Percentiles rank a stretch among this genome's conserved stretches.
These are phyloP conservation scores for Puntigrus tetrazona DNA, from an alignment of 2,113 vertebrate genomes.

Conservation along the genomic window DNA sequence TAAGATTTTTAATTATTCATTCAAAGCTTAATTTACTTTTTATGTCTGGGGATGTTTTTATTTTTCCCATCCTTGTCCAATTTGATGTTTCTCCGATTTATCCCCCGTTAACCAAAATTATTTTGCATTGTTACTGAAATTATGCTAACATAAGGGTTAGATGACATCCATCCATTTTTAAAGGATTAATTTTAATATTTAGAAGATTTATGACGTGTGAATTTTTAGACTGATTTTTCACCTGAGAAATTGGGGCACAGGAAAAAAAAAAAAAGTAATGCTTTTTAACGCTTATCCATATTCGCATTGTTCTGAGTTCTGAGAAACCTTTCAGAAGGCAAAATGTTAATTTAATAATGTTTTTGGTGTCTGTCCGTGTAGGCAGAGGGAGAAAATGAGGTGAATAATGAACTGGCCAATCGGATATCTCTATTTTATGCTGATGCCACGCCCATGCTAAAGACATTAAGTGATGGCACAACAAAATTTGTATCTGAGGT, in stretches of 20 bases:
- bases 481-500: conserved; percentile 99
- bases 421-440: conserved; percentile 99
- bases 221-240: neutral
- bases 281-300: neutral
- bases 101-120: neutral
- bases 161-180: too few relatives aligned
- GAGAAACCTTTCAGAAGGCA: neutral
- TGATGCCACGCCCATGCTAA: conserved; percentile 97
- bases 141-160: too few relatives aligned
- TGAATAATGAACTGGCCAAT: conserved; percentile 98
- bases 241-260: neutral
- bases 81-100: neutral
- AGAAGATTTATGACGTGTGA: neutral
- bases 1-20: neutral
- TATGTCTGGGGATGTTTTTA: neutral
- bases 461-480: conserved; percentile 95
- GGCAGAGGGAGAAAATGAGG: conserved; percentile 97
- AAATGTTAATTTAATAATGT: neutral
- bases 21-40: neutral
- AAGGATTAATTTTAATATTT: too few relatives aligned
- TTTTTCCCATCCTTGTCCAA: neutral
- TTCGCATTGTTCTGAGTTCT: neutral
- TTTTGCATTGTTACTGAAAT: neutral
- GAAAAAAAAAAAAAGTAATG: too few relatives aligned
- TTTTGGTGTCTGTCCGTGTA: conserved; percentile 60